Percentiles rank a stretch among this genome's conserved stretches.
These are phyloP conservation scores for Podotricha telesiphe DNA, from an alignment of 2,888 invertebrate species.

Conservation along the genomic window DNA sequence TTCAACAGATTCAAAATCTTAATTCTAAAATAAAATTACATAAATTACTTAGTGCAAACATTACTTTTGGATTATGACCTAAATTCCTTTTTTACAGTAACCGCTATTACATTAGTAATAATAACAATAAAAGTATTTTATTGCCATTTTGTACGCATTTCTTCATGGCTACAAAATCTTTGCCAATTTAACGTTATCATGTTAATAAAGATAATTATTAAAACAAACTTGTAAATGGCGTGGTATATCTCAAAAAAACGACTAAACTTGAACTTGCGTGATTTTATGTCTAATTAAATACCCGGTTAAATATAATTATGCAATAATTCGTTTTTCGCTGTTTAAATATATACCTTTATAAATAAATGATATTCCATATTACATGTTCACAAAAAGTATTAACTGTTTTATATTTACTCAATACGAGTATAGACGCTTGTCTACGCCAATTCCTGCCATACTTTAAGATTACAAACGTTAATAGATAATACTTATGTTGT, in stretches of 20 bases:
- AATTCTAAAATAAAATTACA: too few species aligned
- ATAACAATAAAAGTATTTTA: constrained; percentile 7
- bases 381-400: too few species aligned
- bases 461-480: too few species aligned
- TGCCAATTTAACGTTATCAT: constrained; percentile 8
- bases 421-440: too few species aligned
- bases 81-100: neutral
- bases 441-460: too few species aligned
- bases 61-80: neutral
- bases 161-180: neutral
- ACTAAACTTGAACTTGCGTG: neutral
- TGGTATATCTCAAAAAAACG: neutral
- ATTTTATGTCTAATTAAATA: too few species aligned
- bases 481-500: too few species aligned
- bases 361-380: too few species aligned
- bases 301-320: neutral
- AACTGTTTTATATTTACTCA: too few species aligned
- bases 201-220: constrained; percentile 20
- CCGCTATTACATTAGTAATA: neutral
- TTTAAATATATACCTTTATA: too few species aligned
- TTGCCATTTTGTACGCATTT: neutral
- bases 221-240: neutral
- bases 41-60: neutral
- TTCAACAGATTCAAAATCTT: too few species aligned
- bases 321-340: too few species aligned